Evolutionary conservation across 2,113 vertebrate genomes (phyloP), one percentile per base, ranked within the genome.

Genomic region (Hippoglossus stenolepis): DNA sequence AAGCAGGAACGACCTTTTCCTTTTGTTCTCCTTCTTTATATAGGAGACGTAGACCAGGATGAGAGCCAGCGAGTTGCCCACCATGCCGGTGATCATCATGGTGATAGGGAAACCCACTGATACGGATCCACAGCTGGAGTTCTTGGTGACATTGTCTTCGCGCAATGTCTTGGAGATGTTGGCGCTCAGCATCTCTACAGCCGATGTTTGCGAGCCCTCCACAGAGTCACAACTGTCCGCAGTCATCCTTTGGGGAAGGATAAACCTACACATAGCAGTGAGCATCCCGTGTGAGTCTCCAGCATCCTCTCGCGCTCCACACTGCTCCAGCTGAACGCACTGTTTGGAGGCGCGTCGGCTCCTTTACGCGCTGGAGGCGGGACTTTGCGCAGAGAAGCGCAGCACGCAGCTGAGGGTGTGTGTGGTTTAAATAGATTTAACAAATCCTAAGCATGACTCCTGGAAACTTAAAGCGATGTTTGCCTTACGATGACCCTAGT

Each of bases 51-150:
- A 96, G 17, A 98, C 96, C 11, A 99, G 91, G 59, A 96, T 89
- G 75, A 99, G 95, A 75, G 97, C 97, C 64, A 99, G 89, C 2
- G 95, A 95, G 74, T 99, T 99, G 71, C 97, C 98, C 91, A 96
- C 96, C 87, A 98, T 83, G 74, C 98, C 98, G 0, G 97, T 95
- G 75, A 97, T 67, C 96, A 99, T 96, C 97, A 99, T 99, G 79
- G 93, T 94, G 38, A 98, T 94, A 2, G 98, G 96, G 84, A 96
- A 97, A 24, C 89, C 95, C 51, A 97, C 96, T 0, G 97, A 97
- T 24, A 96, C 96, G 0, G 93, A 94, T 49, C 94, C 65, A 84
- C 95, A 96, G 9, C 70, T 88, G 43, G 77, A 43, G 1, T 70
- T 89, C 4, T 76, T 65, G 67, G 80, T 73, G 13, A 1, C 56